Percentiles rank a stretch among this genome's conserved stretches.
phyloP scores from a whole-genome alignment of 1,140 invertebrate species.

The Antheraea mylitta region DNA sequence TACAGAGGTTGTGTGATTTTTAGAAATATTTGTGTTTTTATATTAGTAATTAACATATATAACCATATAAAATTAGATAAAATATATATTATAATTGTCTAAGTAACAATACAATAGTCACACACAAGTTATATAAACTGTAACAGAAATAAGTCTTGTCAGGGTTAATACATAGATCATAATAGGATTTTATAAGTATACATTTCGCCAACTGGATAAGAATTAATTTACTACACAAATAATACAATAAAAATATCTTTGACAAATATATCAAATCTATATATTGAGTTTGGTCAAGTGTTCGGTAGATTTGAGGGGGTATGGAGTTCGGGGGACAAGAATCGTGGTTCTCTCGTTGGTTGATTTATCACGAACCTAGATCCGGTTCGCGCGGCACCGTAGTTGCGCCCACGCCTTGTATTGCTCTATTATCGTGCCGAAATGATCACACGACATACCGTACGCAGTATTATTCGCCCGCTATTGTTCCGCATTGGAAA shows the following conservation, averaged over 20 bases:
- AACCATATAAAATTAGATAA: not conserved
- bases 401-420: constrained; percentile 55
- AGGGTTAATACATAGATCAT: no score
- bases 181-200: no score
- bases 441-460: constrained; percentile 47
- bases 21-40: no score
- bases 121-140: not conserved
- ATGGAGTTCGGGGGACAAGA: constrained; percentile 10
- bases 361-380: constrained; percentile 63
- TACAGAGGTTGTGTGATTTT: not conserved
- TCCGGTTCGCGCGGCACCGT: constrained; percentile 49
- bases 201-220: no score
- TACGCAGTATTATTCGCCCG: constrained; percentile 42
- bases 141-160: not conserved
- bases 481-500: constrained; percentile 32
- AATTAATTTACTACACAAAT: not conserved
- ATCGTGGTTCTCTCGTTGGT: constrained; percentile 29
- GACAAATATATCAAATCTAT: not conserved
- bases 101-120: not conserved
- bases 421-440: constrained; percentile 57
- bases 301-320: constrained; percentile 1
- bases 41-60: not conserved
- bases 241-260: not conserved
- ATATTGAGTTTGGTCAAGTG: not conserved
- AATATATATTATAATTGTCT: not conserved